Conservation (phyloP, 2,797 vertebrate species). For the Sciurus carolinensis region DNA sequence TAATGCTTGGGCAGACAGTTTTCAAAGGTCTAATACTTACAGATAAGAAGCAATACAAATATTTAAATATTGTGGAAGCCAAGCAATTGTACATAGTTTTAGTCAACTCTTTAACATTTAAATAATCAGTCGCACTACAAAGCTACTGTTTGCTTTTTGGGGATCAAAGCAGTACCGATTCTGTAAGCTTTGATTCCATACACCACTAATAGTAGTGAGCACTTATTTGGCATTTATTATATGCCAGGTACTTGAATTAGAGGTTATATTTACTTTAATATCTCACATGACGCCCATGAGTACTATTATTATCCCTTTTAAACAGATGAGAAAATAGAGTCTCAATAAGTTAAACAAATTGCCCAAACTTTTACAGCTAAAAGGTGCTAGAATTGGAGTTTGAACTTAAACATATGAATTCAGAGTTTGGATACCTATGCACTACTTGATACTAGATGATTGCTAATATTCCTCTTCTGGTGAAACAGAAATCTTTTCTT, state of each 20-base stretch:
- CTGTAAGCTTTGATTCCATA: neutral
- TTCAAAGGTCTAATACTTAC: neutral
- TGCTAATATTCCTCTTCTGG: neutral
- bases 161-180: neutral
- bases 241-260: neutral
- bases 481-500: neutral
- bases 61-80: neutral
- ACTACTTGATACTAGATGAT: neutral
- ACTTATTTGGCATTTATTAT: neutral
- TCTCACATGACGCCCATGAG: neutral
- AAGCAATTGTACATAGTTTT: neutral
- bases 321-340: neutral
- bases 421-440: neutral
- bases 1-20: neutral
- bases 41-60: too few species aligned
- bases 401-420: neutral
- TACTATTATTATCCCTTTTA: neutral
- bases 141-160: neutral
- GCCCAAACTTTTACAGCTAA: neutral
- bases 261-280: neutral
- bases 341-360: neutral
- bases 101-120: constrained; percentile 7
- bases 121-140: neutral
- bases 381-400: neutral
- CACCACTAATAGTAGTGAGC: neutral